Conservation (phyloP, 23 tunicate genomes). For the Trididemnum clinides region DNA sequence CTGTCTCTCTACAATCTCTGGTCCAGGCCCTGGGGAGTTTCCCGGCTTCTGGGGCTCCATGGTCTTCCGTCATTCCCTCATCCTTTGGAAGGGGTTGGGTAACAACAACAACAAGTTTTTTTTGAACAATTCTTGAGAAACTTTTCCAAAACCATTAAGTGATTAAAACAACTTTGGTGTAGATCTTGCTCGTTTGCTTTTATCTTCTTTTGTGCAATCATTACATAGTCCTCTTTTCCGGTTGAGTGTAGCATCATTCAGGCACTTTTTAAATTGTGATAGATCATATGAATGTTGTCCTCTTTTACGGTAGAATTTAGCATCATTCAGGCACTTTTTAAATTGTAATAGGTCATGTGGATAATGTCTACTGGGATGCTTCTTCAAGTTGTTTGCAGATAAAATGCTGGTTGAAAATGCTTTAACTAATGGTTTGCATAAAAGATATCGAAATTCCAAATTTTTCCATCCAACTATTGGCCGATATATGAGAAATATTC, state of each 20-base stretch:
- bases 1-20: too few relatives aligned
- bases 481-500: background rate
- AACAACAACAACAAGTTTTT: too few relatives aligned
- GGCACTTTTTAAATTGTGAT: too few relatives aligned
- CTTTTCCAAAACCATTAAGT: background rate
- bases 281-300: too few relatives aligned
- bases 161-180: background rate
- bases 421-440: background rate
- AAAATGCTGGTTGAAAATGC: slow-evolving; percentile 2
- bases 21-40: too few relatives aligned
- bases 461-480: background rate
- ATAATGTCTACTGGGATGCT: background rate
- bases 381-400: slow-evolving; percentile 18
- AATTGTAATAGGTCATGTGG: background rate
- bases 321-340: background rate
- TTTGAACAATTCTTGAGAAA: slow-evolving; percentile 4
- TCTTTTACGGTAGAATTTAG: background rate
- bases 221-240: background rate
- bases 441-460: background rate
- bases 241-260: background rate
- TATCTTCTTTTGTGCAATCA: background rate
- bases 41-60: too few relatives aligned
- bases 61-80: too few relatives aligned
- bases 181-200: background rate
- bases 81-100: too few relatives aligned